These are phyloP conservation scores for Ferrisia virgata DNA, from an alignment of 2,888 invertebrate species.

Conservation along the genomic window DNA sequence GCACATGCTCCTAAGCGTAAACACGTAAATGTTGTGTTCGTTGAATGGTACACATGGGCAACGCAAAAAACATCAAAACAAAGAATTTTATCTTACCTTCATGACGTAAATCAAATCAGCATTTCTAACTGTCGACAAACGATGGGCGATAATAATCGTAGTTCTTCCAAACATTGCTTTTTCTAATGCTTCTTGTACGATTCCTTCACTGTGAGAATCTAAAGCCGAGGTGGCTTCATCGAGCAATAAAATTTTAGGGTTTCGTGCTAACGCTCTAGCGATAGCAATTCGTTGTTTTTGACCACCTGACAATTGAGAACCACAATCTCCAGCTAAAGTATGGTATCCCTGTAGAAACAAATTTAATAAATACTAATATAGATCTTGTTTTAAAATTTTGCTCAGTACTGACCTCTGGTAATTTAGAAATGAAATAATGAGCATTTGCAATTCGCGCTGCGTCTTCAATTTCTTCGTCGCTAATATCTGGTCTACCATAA, in stretches of 20 bases:
- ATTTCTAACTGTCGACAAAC: constrained; percentile 84
- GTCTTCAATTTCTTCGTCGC: constrained; percentile 64
- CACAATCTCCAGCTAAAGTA: constrained; percentile 85
- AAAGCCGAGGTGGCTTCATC: constrained; percentile 97
- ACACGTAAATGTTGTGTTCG: not conserved
- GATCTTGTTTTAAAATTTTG: not conserved
- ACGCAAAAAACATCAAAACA: not conserved
- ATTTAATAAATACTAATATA: not conserved
- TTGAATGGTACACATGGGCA: not conserved
- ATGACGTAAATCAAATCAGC: constrained; percentile 91
- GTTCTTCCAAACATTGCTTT: constrained; percentile 80
- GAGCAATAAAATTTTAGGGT: constrained; percentile 80
- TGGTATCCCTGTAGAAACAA: constrained; percentile 69
- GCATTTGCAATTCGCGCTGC: constrained; percentile 88
- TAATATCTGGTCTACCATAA: constrained; percentile 74
- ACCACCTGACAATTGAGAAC: constrained; percentile 86
- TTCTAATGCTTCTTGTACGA: constrained; percentile 86
- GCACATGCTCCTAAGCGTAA: not conserved
- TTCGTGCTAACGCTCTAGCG: constrained; percentile 86
- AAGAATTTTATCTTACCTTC: constrained; percentile 62
- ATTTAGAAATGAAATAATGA: constrained; percentile 75
- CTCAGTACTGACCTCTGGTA: constrained; percentile 65
- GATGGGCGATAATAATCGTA: constrained; percentile 91
- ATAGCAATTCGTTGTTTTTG: constrained; percentile 95
- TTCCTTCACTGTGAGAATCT: constrained; percentile 86